Evolutionary conservation across 2,888 invertebrate genomes (phyloP).

Genomic region (Cosmorhoe ocellata): DNA sequence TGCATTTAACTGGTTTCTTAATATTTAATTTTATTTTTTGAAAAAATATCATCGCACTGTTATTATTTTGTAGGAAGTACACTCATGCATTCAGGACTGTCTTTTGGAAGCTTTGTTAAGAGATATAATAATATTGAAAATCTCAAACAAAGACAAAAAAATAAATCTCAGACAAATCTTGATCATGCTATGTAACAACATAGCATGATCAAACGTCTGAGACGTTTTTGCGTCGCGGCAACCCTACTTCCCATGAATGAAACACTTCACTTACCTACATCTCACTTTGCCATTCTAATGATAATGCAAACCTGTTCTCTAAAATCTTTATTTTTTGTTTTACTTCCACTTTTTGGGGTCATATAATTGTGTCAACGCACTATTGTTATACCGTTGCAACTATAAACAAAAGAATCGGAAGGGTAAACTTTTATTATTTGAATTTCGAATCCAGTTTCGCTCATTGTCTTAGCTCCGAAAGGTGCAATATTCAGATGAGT

Average conservation of each 20-base stretch:
- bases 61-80: too few species aligned
- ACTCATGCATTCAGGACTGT: too few species aligned
- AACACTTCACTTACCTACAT: conserved; percentile 72
- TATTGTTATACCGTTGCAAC: conserved; percentile 59
- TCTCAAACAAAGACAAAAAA: too few species aligned
- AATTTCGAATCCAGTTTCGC: conserved; percentile 42
- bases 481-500: conserved; percentile 64
- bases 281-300: conserved; percentile 77
- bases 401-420: conserved; percentile 61
- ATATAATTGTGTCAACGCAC: conserved; percentile 76
- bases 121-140: too few species aligned
- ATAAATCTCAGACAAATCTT: too few species aligned
- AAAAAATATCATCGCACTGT: too few species aligned
- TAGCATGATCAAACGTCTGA: too few species aligned
- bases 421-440: conserved; percentile 67
- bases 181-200: too few species aligned
- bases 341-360: conserved; percentile 59
- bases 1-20: too few species aligned
- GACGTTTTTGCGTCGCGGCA: conserved; percentile 38
- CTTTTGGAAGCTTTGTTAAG: too few species aligned
- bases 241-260: conserved; percentile 53
- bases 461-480: conserved; percentile 70
- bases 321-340: conserved; percentile 79
- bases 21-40: too few species aligned
- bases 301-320: conserved; percentile 78